These are phyloP conservation scores for Charanyca ferruginea DNA, from an alignment of 2,888 invertebrate species.

Conservation along the genomic window DNA sequence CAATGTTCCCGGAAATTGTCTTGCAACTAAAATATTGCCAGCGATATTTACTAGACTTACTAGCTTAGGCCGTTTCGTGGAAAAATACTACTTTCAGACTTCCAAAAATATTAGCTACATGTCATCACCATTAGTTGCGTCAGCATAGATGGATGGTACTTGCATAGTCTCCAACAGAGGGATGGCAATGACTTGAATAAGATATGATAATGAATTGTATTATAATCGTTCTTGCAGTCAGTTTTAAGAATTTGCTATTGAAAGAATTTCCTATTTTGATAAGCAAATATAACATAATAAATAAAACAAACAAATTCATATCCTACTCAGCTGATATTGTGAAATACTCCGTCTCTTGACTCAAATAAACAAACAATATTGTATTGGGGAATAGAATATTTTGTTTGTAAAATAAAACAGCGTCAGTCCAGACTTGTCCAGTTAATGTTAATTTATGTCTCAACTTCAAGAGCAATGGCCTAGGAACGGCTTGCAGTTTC, in stretches of 20 bases:
- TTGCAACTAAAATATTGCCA: constrained; percentile 21
- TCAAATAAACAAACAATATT: constrained; percentile 35
- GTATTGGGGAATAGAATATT: constrained; percentile 32
- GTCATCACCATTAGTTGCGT: background rate
- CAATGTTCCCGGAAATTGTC: constrained; percentile 34
- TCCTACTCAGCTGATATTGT: constrained; percentile 18
- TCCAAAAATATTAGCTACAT: background rate
- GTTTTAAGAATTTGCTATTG: background rate
- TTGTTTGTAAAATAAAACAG: constrained; percentile 38
- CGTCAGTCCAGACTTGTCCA: constrained; percentile 46
- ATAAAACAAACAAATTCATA: constrained; percentile 15
- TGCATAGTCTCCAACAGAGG: background rate
- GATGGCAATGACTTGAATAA: background rate
- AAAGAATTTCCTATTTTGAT: constrained; percentile 1
- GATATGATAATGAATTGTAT: background rate
- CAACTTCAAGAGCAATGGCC: constrained; percentile 60
- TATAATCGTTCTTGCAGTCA: background rate
- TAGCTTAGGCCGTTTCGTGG: background rate
- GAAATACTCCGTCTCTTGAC: constrained; percentile 32
- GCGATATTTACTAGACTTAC: constrained; percentile 6
- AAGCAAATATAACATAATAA: constrained; percentile 2
- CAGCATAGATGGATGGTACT: background rate
- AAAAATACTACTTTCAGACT: background rate
- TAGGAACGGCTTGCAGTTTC: constrained; percentile 40
- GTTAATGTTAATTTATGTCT: constrained; percentile 58